Base-by-base conservation (phyloP, 2,888 invertebrate genomes). In the Pecten maximus region DNA sequence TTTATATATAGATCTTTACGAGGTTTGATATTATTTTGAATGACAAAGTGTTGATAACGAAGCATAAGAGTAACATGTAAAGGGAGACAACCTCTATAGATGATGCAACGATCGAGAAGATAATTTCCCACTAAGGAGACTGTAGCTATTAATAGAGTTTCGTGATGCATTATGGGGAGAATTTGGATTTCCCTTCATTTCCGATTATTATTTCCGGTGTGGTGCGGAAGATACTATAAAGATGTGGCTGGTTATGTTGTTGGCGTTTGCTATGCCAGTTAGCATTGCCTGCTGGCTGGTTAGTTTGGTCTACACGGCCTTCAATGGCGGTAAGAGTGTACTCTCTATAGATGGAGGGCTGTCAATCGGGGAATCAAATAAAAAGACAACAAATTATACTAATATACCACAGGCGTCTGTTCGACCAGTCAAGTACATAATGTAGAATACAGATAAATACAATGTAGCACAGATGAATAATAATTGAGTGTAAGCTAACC, bases 211-310 rank as follows among this genome's bases (percentile, higher is more conserved):
- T 12, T 44, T 44, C 44, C 44, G 6, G 44, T n/a, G n/a, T n/a
- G n/a, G n/a, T n/a, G n/a, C n/a, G n/a, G n/a, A n/a, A n/a, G n/a
- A n/a, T 44, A 39, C 23, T 87, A 3, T 40, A 39, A 88, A 87
- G 39, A 90, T 92, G 89, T 89, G 88, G 88, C 90, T 89, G 23
- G 90, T 91, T 12, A 39, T 92, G 86, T 28, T 89, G n/a, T 87
- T 91, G 39, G 92, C 91, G 16, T 88, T 90, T n/a, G 40, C 91
- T 35, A 91, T 93, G 88, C 92, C 93, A 19, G 44, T 91, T n/a
- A 92, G 91, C 50, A 48, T 93, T 28, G 40, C 89, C 54, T 90
- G 91, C 54, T 93, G 93, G 93, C 44, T 93, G n/a, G 60, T 87
- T 19, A 91, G 87, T 39, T 40, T 91, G 6, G 40, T 90, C 35